phyloP scores from a whole-genome alignment of 1,140 invertebrate genomes.

The Euglossa dilemma region DNA sequence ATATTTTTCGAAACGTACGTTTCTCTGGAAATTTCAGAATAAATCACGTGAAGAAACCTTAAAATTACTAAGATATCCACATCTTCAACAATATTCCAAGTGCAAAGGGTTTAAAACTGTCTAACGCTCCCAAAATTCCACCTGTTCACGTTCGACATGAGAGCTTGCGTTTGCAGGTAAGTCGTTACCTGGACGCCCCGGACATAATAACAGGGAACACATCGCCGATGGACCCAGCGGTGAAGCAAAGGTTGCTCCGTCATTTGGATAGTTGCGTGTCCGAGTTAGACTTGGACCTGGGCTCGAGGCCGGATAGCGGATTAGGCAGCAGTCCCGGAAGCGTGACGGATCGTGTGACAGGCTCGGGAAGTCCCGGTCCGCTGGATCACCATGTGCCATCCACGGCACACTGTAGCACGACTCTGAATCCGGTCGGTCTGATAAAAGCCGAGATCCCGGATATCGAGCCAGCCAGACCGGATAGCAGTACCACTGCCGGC shows the following conservation, averaged over 20 bases:
- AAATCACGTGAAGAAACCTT: too few species aligned
- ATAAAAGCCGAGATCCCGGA: constrained; percentile 80
- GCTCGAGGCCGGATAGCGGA: constrained; percentile 81
- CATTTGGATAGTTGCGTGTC: constrained; percentile 88
- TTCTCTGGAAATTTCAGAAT: too few species aligned
- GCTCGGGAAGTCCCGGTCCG: constrained; percentile 75
- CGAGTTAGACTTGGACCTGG: constrained; percentile 87
- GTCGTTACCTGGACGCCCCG: constrained; percentile 86
- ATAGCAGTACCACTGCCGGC: constrained; percentile 79
- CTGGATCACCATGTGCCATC: constrained; percentile 74
- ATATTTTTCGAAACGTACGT: too few species aligned
- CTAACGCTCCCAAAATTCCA: too few species aligned
- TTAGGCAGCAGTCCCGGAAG: constrained; percentile 79
- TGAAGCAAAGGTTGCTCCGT: constrained; percentile 87
- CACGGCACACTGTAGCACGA: constrained; percentile 74
- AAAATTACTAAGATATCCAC: too few species aligned
- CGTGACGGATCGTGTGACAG: constrained; percentile 78
- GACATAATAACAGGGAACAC: constrained; percentile 86
- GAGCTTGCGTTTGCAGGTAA: constrained; percentile 77
- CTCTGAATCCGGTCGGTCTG: constrained; percentile 68
- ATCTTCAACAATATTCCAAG: too few species aligned
- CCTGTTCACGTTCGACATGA: neutral
- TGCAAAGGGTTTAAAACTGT: too few species aligned
- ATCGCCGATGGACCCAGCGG: constrained; percentile 85
- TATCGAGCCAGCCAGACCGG: constrained; percentile 75